phyloP scores from a whole-genome alignment of 2,113 vertebrate species.

The Corynorhinus townsendii region DNA sequence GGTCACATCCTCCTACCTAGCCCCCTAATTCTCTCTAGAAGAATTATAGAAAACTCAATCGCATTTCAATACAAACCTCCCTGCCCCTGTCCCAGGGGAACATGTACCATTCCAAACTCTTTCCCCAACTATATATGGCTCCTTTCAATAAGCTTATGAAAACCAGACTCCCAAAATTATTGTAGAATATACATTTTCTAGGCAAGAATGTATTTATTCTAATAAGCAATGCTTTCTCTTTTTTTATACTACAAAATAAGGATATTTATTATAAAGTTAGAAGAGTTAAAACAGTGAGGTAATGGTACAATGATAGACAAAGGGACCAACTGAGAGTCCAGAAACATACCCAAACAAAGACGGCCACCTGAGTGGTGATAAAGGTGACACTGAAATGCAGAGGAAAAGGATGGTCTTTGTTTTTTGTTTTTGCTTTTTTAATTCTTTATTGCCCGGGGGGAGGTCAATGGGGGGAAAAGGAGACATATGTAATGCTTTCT shows the following conservation, averaged over 20 bases:
- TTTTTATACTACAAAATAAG: no score
- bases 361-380: no score
- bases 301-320: no score
- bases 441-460: no score
- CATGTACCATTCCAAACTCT: not conserved
- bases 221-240: not conserved
- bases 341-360: no score
- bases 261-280: no score
- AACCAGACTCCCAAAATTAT: constrained; percentile 7
- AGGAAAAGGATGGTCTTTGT: no score
- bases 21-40: not conserved
- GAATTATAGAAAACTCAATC: constrained; percentile 1
- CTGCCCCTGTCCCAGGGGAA: not conserved
- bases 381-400: no score
- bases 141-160: constrained; percentile 24
- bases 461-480: no score
- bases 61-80: not conserved
- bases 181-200: constrained; percentile 40
- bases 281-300: no score
- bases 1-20: not conserved
- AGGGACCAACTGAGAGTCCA: no score
- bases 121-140: not conserved
- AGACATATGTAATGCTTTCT: not conserved
- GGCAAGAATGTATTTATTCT: not conserved
- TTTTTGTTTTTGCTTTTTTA: no score